phyloP scores from a whole-genome alignment of 2,888 invertebrate species.

The Augochlorella aurata region DNA sequence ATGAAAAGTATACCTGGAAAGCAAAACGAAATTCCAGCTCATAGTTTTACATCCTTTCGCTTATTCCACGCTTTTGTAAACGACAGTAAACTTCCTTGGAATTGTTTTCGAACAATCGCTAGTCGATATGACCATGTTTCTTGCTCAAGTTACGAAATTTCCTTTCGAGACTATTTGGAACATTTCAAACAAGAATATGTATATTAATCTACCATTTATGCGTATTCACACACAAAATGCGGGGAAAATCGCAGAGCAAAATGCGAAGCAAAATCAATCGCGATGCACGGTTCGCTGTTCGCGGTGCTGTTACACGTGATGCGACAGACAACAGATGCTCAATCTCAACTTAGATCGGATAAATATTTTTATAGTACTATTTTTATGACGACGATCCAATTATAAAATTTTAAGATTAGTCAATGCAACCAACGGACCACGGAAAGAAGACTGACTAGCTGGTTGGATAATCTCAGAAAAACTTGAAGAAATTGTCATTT shows the following conservation, averaged over 20 bases:
- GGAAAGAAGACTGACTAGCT: neutral
- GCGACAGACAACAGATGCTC: conserved; percentile 19
- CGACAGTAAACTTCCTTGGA: neutral
- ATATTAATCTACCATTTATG: too few relatives aligned
- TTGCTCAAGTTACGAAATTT: neutral
- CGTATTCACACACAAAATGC: too few relatives aligned
- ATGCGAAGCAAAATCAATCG: too few relatives aligned
- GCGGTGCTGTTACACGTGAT: neutral
- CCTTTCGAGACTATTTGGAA: too few relatives aligned
- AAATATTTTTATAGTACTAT: conserved; percentile 57
- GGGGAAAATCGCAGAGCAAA: too few relatives aligned
- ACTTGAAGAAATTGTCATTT: neutral
- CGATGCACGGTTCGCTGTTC: too few relatives aligned
- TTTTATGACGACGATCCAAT: conserved; percentile 29
- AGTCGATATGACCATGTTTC: neutral
- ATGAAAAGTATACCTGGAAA: neutral
- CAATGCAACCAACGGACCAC: neutral
- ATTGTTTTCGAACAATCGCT: neutral
- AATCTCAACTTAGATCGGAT: conserved; percentile 11
- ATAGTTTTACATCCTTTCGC: neutral
- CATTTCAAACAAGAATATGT: too few relatives aligned
- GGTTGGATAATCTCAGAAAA: neutral
- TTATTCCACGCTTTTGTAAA: neutral
- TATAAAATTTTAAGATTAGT: neutral
- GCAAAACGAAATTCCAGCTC: neutral